Conservation (phyloP, 2,888 invertebrate species). For the Hybos culiciformis region DNA sequence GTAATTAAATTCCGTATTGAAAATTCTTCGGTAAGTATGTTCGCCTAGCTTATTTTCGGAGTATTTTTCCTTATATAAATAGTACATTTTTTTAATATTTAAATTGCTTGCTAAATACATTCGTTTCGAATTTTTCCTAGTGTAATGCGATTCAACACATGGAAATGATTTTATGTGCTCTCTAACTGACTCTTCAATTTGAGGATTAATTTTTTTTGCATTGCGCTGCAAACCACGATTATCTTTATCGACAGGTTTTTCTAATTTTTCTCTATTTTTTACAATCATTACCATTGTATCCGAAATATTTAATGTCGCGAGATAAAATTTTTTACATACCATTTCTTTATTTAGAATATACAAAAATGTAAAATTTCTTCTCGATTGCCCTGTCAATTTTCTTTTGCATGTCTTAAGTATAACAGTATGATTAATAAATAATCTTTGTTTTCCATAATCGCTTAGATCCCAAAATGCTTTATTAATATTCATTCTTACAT, state of each 20-base stretch:
- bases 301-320: not conserved
- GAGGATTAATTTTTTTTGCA: not conserved
- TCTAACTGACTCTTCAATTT: not conserved
- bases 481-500: not conserved
- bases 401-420: not conserved
- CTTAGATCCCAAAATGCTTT: not conserved
- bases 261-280: not conserved
- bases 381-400: not conserved
- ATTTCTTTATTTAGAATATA: not conserved
- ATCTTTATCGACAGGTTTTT: not conserved
- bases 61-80: not conserved
- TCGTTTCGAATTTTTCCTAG: not conserved
- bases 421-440: not conserved
- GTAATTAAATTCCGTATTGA: not conserved
- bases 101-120: not conserved
- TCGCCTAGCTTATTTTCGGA: not conserved
- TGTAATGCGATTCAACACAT: not conserved
- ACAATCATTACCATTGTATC: not conserved
- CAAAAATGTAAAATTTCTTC: not conserved
- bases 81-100: not conserved
- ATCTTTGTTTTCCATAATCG: not conserved
- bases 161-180: not conserved
- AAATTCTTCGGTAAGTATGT: not conserved
- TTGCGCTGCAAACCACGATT: not conserved
- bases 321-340: not conserved